A percentile compares a stretch with the other conserved stretches of the same genome.
phyloP scores from a whole-genome alignment of 1,140 invertebrate genomes.

The Drosophila lini region DNA sequence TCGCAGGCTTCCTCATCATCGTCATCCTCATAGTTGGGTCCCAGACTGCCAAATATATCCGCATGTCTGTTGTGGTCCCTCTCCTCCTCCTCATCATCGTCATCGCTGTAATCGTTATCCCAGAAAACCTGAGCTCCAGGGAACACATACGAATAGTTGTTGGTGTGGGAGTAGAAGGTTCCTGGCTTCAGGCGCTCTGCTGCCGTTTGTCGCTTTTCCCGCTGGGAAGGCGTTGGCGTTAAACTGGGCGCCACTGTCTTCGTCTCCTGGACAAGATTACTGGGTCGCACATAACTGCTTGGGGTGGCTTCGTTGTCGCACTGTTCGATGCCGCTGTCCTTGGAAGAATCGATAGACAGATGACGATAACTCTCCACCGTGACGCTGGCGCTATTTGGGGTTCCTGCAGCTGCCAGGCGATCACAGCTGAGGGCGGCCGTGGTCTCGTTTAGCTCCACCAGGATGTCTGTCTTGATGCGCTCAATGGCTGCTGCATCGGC shows the following conservation, averaged over 20 bases:
- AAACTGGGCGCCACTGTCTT: constrained; percentile 59
- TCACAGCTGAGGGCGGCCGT: constrained; percentile 42
- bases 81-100: constrained; percentile 63
- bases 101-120: constrained; percentile 71
- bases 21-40: constrained; percentile 27
- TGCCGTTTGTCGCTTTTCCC: constrained; percentile 61
- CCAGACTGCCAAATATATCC: constrained; percentile 52
- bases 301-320: constrained; percentile 61
- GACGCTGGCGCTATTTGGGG: constrained; percentile 5
- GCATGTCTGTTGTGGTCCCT: constrained; percentile 12
- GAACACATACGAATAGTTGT: constrained; percentile 76
- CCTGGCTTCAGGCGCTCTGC: constrained; percentile 72
- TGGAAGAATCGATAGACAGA: constrained; percentile 78
- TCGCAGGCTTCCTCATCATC: constrained; percentile 52
- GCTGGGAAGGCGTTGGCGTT: constrained; percentile 58
- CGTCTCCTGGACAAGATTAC: constrained; percentile 60
- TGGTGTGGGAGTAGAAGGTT: constrained; percentile 73
- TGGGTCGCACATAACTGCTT: constrained; percentile 48
- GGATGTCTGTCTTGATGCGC: constrained; percentile 70
- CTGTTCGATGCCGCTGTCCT: constrained; percentile 80
- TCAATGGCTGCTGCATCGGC: constrained; percentile 67
- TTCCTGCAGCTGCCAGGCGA: constrained; percentile 13
- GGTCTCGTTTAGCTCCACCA: constrained; percentile 67
- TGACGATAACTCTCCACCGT: constrained; percentile 60
- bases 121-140: constrained; percentile 79